A percentile compares a stretch with the other conserved stretches of the same genome.
These are phyloP conservation scores for Protobothrops mucrosquamatus DNA, from an alignment of 2,113 vertebrate species.

Conservation along the genomic window DNA sequence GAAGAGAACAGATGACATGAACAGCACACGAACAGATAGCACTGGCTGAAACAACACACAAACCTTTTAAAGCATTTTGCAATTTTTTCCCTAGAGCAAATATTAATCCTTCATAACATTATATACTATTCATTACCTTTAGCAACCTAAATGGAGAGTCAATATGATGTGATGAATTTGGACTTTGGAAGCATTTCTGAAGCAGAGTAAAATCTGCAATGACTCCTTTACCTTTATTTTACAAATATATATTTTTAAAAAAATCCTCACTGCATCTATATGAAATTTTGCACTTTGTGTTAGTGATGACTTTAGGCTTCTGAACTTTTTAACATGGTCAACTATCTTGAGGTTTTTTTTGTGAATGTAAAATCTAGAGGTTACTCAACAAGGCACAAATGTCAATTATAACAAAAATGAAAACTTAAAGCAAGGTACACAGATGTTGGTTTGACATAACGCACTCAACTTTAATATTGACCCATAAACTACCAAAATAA, in stretches of 20 bases:
- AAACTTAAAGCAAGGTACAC: not conserved
- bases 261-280: not conserved
- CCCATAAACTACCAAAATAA: not conserved
- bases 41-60: not conserved
- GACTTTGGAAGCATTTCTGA: not conserved
- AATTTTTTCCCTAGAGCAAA: not conserved
- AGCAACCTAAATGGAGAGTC: not conserved
- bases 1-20: not conserved
- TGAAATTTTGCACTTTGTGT: not conserved
- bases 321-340: not conserved
- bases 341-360: not conserved
- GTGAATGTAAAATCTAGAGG: not conserved
- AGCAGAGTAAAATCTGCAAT: not conserved
- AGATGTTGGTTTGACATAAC: not conserved
- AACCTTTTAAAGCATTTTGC: slow-evolving; percentile 19
- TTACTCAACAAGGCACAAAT: not conserved
- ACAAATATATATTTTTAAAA: not conserved
- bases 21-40: slow-evolving; percentile 15
- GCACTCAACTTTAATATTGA: not conserved
- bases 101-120: not conserved
- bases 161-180: not conserved
- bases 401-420: not conserved
- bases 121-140: not conserved
- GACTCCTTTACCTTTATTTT: not conserved
- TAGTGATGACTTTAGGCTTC: not conserved